Evolutionary conservation across 1,140 invertebrate species (phyloP), one percentile per base, ranked within the genome.

Genomic region (Heterodera carotae): DNA sequence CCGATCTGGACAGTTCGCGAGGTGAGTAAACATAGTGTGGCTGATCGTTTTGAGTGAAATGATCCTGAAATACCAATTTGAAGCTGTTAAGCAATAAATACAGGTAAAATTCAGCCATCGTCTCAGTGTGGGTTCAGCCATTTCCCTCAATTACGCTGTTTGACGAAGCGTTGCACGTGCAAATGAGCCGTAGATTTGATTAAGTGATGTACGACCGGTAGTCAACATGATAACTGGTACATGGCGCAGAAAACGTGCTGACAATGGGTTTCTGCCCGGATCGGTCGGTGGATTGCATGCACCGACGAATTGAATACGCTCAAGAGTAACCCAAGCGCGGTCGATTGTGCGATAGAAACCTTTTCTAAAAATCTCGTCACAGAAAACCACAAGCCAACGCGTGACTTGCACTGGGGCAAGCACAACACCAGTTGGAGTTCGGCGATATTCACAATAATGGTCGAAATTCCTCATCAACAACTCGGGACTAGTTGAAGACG

Each of bases 221-320:
- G 90, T 99, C 97, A 31, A 99, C 97, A 88, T 99, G 99, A 99
- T 95, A 43, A 99, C 94, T 6, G 97, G 97, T 15, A 99, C 96
- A 87, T 99, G 96, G 29, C 91, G 91, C 81, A 99, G 84, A 84
- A 91, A 91, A 87, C 96, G 91, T 89, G 98, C 94, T 66, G 95
- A 96, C 0, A 99, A 90, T 22, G 97, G 96, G 89, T 99, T 98
- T 80, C 97, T 91, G 4, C 97, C 97, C 0, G 97, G 97, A 91
- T 99, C 97, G 31, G 97, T 99, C 0, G 97, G 97, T 53, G 97
- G 97, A 91, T 99, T 99, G 90, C 97, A 99, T 72, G 97, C 97
- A 29, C 97, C 97, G 36, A 99, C 97, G 90, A 99, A 99, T 88
- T 99, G 97, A 82, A 99, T 98, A 69, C 97, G 91, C 88, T 99